A percentile compares a stretch with the other conserved stretches of the same genome.
phyloP scores from a whole-genome alignment of 2,797 vertebrate genomes.

The Erethizon dorsatum region DNA sequence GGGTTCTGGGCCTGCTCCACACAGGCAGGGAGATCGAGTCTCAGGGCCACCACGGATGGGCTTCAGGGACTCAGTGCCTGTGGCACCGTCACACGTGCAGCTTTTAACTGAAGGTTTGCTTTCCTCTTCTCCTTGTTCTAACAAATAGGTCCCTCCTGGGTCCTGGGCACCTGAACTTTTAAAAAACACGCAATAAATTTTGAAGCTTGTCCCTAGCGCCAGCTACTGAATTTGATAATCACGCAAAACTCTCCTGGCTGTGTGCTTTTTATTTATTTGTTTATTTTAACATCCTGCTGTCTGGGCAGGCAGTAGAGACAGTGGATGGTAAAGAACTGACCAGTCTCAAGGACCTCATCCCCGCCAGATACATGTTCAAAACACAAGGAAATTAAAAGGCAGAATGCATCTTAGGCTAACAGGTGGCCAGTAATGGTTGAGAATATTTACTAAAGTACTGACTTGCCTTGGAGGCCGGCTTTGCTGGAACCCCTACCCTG shows the following conservation, averaged over 20 bases:
- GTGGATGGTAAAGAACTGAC: neutral
- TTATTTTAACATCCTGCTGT: neutral
- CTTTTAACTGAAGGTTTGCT: neutral
- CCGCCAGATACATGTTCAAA: neutral
- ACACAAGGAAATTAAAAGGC: neutral
- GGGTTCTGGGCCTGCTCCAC: neutral
- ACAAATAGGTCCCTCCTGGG: neutral
- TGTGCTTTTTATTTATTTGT: neutral
- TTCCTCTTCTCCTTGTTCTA: neutral
- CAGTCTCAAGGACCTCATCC: neutral
- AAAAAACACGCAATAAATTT: neutral
- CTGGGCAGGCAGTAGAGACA: neutral
- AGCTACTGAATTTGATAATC: neutral
- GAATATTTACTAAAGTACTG: no score
- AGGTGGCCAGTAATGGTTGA: neutral
- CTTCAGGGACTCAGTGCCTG: neutral
- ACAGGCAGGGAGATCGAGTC: neutral
- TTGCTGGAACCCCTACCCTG: neutral
- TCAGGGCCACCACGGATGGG: neutral
- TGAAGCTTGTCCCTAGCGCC: neutral
- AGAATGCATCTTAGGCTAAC: neutral
- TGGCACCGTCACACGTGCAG: neutral
- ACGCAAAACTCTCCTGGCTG: neutral
- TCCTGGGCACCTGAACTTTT: neutral
- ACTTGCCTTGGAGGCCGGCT: accelerated